Conservation (phyloP, 2,797 vertebrate genomes). For the Myotis myotis region DNA sequence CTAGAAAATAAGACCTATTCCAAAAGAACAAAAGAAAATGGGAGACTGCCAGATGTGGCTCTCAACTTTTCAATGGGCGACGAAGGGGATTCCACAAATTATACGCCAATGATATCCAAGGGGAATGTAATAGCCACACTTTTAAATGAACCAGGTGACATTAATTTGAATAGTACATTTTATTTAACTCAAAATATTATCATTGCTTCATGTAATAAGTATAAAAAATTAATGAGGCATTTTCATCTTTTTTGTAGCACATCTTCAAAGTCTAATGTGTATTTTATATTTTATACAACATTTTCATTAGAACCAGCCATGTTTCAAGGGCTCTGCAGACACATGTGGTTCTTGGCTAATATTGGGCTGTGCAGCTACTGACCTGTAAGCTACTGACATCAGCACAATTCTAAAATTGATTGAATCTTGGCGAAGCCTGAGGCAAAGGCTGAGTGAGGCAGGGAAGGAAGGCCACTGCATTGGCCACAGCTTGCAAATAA, state of each 20-base stretch:
- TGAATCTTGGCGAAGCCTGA: background rate
- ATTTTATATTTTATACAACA: background rate
- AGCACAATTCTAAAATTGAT: background rate
- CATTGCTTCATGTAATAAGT: slow-evolving; percentile 24
- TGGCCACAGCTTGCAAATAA: background rate
- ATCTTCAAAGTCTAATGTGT: background rate
- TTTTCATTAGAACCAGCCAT: background rate
- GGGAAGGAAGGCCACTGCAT: background rate
- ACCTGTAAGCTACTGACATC: background rate
- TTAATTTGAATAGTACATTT: background rate
- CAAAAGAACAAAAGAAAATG: background rate
- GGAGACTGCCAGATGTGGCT: background rate
- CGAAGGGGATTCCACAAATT: background rate
- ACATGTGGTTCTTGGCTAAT: background rate
- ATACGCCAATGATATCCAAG: background rate
- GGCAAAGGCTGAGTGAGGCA: background rate
- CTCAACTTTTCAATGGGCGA: background rate
- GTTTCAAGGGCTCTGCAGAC: background rate
- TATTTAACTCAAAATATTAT: background rate
- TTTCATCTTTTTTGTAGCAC: background rate
- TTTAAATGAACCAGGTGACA: background rate
- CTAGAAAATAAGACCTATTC: background rate
- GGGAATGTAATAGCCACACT: background rate
- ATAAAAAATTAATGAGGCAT: background rate
- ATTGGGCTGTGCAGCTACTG: background rate